These are phyloP conservation scores for Athene cunicularia DNA, from an alignment of 2,113 vertebrate species.

Conservation along the genomic window DNA sequence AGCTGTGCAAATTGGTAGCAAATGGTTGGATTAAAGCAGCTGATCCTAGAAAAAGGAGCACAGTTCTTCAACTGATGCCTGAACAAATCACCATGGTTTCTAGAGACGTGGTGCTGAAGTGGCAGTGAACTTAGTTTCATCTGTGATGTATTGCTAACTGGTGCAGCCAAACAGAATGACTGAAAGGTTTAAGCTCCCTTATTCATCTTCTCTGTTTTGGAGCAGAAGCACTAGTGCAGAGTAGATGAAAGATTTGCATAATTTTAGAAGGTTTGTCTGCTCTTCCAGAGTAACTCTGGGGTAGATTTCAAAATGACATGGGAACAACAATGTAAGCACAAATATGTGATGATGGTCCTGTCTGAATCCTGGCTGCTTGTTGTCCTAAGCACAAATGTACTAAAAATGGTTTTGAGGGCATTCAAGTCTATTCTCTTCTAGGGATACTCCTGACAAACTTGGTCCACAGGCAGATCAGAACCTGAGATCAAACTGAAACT, in stretches of 20 bases:
- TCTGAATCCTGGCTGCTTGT: not conserved
- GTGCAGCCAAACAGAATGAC: not conserved
- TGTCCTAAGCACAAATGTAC: not conserved
- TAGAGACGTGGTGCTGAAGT: not conserved
- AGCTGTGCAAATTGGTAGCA: not conserved
- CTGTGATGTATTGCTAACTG: not conserved
- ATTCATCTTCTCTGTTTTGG: not conserved
- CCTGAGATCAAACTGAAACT: not conserved
- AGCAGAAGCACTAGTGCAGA: not conserved
- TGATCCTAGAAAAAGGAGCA: not conserved
- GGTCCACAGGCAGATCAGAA: not conserved
- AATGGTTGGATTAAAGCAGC: not conserved
- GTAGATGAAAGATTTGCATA: not conserved
- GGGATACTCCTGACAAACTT: not conserved
- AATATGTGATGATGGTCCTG: not conserved
- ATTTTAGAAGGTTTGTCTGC: constrained; percentile 8
- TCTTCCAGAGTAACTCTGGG: not conserved
- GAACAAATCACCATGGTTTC: not conserved
- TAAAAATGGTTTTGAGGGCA: not conserved
- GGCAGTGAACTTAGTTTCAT: not conserved
- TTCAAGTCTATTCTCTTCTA: not conserved
- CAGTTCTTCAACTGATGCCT: not conserved
- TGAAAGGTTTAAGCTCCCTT: not conserved
- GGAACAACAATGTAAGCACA: not conserved
- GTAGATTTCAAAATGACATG: not conserved